These are phyloP conservation scores for Chionis minor DNA, from an alignment of 2,113 vertebrate genomes.

Conservation along the genomic window DNA sequence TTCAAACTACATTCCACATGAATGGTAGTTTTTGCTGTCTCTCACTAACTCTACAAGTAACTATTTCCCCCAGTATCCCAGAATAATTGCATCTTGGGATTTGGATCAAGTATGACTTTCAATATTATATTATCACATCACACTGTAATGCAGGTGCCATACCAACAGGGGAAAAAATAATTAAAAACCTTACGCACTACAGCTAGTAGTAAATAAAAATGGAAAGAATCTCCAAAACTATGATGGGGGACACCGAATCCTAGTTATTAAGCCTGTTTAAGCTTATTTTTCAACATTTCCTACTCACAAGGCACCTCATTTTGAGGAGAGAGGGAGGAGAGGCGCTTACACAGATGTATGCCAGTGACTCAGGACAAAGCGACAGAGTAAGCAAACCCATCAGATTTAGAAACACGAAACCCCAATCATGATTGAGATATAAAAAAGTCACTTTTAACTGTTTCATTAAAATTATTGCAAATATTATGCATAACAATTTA, in stretches of 20 bases:
- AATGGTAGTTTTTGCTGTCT: background rate
- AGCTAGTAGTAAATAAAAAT: background rate
- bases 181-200: background rate
- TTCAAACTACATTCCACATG: background rate
- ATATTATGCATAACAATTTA: constrained; percentile 53
- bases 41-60: background rate
- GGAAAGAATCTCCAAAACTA: background rate
- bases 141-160: background rate
- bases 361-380: background rate
- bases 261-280: background rate
- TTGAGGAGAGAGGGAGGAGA: background rate
- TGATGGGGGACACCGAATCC: background rate
- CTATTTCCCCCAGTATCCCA: background rate
- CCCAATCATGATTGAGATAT: constrained; percentile 25
- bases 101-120: background rate
- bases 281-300: background rate
- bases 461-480: constrained; percentile 69
- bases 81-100: background rate
- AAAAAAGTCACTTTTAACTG: constrained; percentile 47
- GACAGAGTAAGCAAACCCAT: background rate
- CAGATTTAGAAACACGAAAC: background rate
- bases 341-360: background rate
- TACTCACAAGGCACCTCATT: background rate
- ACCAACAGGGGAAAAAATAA: background rate
- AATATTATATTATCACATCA: background rate